Percentiles rank a stretch among this genome's conserved stretches.
phyloP scores from a whole-genome alignment of 1,140 invertebrate genomes.

The Vanessa atalanta region DNA sequence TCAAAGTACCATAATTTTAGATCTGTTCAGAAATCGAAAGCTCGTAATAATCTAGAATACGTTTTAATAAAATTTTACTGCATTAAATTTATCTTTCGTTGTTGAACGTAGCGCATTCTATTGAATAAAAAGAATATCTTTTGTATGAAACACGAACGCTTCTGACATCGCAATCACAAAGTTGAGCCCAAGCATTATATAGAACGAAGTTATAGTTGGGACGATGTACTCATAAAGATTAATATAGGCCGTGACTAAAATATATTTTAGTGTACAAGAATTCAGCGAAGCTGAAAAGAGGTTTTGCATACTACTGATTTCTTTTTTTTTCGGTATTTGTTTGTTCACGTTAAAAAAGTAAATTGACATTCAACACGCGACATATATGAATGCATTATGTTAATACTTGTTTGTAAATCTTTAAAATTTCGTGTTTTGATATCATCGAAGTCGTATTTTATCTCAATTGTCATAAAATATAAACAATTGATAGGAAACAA shows the following conservation, averaged over 20 bases:
- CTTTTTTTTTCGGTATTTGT: background rate
- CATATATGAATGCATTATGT: background rate
- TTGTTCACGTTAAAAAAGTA: background rate
- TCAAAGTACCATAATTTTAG: no score
- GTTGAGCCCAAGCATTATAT: background rate
- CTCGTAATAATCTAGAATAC: background rate
- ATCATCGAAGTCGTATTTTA: no score
- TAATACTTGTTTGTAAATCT: no score
- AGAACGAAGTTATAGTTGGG: background rate
- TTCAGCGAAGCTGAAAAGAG: background rate
- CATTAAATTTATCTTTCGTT: background rate
- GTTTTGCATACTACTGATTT: constrained; percentile 1
- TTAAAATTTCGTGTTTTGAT: no score
- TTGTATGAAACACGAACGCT: constrained; percentile 6
- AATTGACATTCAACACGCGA: background rate
- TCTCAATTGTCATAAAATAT: no score
- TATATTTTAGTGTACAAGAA: background rate
- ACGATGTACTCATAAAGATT: background rate
- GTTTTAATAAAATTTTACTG: background rate
- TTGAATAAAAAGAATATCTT: constrained; percentile 1
- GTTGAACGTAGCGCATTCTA: background rate
- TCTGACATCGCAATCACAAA: background rate
- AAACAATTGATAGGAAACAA: no score
- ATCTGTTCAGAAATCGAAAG: no score
- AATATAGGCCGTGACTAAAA: background rate